Percentiles rank a stretch among this genome's conserved stretches.
These are phyloP conservation scores for Cryptus viduatorius DNA, from an alignment of 2,888 invertebrate genomes.

Conservation along the genomic window DNA sequence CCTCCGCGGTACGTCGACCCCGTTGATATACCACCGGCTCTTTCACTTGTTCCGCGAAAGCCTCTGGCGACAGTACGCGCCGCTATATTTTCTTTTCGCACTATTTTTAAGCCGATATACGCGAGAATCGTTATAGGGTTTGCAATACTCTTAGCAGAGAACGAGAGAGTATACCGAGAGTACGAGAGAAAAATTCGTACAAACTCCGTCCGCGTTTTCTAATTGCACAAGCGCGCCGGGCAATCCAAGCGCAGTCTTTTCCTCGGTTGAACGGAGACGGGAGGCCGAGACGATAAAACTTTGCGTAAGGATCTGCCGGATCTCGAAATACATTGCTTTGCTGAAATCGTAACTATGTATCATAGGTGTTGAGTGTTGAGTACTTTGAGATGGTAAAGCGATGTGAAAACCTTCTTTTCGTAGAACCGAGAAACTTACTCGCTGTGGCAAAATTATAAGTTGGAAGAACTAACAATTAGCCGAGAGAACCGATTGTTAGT, in stretches of 20 bases:
- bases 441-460: background rate
- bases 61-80: conserved; percentile 38
- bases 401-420: background rate
- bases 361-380: conserved; percentile 22
- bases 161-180: background rate
- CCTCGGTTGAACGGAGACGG: conserved; percentile 67
- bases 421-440: background rate
- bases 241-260: conserved; percentile 33
- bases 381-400: conserved; percentile 33
- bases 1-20: conserved; percentile 67
- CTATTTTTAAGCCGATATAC: conserved; percentile 12
- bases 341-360: conserved; percentile 19
- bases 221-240: conserved; percentile 68
- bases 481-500: too few species aligned
- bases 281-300: conserved; percentile 64
- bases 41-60: conserved; percentile 66
- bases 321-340: conserved; percentile 59
- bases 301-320: conserved; percentile 71
- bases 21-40: conserved; percentile 63
- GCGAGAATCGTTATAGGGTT: conserved; percentile 1
- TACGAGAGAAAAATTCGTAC: conserved; percentile 28
- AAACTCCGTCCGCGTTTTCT: conserved; percentile 64
- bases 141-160: conserved; percentile 6
- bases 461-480: too few species aligned
- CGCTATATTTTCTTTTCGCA: conserved; percentile 43